Base-by-base conservation (phyloP, 2,113 vertebrate species). In the Aspidoscelis tigris region DNA sequence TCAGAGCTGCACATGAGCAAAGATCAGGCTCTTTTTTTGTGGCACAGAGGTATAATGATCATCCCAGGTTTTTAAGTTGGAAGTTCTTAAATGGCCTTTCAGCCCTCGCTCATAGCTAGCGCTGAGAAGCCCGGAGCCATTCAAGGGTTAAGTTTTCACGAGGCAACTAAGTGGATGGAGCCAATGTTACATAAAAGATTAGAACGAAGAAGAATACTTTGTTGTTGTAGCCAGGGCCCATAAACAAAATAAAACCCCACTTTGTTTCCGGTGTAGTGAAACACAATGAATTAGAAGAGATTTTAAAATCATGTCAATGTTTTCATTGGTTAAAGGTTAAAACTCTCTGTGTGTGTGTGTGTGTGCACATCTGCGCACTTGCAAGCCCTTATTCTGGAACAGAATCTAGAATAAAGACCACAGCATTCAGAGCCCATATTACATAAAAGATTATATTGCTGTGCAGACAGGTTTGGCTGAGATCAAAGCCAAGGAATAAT, bases 1-100 rank as follows among this genome's bases (percentile, higher is more conserved):
- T 76, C 73, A 1, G 1, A 61, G 47, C 65, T 61, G 2, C 90
- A 87, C 71, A 80, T 76, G 87, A 72, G 84, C 20, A 12, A 0
- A 64, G 50, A 84, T 82, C 22, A 39, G 47, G 8, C 14, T 16
- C 18, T 33, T 33, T 33, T 33, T 72, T 20, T 66, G n/a, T 10
- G n/a, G 4, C 3, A 21, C 20, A 18, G 80, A 10, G 14, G 16
- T 18, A 39, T 8, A 53, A 76, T 14, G n/a, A 53, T n/a, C 10
- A 75, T 50, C 44, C 24, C 14, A 18, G 58, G 33, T 33, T 61
- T 14, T 16, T 61, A 61, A 14, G 58, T 0, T 0, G 55, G 3
- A 24, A 4, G 33, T 12, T 76, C 70, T 50, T 84, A 70, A 87
- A 83, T 33, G 80, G 50, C 47, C 41, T 26, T 68, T 79, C 81